These are phyloP conservation scores for Pollachius pollachius DNA, from an alignment of 2,113 vertebrate genomes.

Conservation along the genomic window DNA sequence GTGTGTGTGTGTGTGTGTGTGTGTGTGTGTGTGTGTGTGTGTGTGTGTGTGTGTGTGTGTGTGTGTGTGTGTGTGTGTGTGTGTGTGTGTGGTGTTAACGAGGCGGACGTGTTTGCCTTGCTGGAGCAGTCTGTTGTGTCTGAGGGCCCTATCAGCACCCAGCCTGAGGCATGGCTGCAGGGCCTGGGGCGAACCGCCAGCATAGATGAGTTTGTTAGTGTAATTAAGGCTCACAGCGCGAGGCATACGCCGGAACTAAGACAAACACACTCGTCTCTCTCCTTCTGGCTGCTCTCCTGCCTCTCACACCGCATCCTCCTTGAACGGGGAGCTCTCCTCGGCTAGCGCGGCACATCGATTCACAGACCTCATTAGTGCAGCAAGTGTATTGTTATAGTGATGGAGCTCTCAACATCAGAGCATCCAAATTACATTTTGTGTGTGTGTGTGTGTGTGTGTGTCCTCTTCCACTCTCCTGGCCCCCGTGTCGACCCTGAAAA, in stretches of 20 bases:
- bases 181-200: conserved; percentile 63
- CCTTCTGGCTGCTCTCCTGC: conserved; percentile 10
- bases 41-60: conserved; percentile 8
- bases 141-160: conserved; percentile 72
- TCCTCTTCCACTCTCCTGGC: conserved; percentile 44
- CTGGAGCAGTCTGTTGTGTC: conserved; percentile 69
- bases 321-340: conserved; percentile 54
- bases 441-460: conserved; percentile 15
- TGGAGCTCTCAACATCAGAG: conserved; percentile 68
- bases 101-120: conserved; percentile 62
- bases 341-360: conserved; percentile 65
- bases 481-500: conserved; percentile 67
- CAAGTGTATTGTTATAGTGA: conserved; percentile 67
- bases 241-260: conserved; percentile 46
- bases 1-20: conserved; percentile 5
- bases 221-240: conserved; percentile 71
- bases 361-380: conserved; percentile 73
- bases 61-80: conserved; percentile 9
- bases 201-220: conserved; percentile 74
- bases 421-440: conserved; percentile 36
- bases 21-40: conserved; percentile 6
- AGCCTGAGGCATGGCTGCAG: conserved; percentile 73
- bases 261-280: conserved; percentile 41
- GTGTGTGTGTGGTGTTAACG: conserved; percentile 55
- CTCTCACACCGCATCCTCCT: conserved; percentile 42